A percentile compares a stretch with the other conserved stretches of the same genome.
phyloP scores from a whole-genome alignment of 1,140 invertebrate species.

The Rhopalosiphum maidis region DNA sequence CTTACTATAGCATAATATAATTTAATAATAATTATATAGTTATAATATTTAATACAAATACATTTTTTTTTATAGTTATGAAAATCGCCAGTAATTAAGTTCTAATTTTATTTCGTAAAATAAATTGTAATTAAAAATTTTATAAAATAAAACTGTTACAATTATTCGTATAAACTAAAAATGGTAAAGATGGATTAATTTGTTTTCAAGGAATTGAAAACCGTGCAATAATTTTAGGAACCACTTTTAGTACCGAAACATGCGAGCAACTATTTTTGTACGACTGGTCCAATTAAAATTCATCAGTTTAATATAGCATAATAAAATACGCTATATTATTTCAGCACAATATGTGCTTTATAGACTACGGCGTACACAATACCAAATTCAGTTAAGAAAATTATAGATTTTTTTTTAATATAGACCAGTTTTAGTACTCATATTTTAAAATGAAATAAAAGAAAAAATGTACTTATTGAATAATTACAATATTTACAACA shows the following conservation, averaged over 20 bases:
- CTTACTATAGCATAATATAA: background rate
- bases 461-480: no score
- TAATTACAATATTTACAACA: no score
- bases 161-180: background rate
- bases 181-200: background rate
- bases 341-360: background rate
- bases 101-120: background rate
- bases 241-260: background rate
- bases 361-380: background rate
- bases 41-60: background rate
- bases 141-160: background rate
- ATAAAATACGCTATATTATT: background rate
- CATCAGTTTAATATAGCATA: background rate
- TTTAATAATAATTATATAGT: background rate
- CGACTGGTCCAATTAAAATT: conserved; percentile 34
- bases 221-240: background rate
- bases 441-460: no score
- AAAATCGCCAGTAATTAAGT: background rate
- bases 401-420: background rate
- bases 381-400: background rate
- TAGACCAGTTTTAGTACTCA: background rate
- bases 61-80: background rate
- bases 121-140: background rate
- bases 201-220: background rate
- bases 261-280: background rate